These are phyloP conservation scores for Phaedon cochleariae DNA, from an alignment of 2,888 invertebrate genomes.

Conservation along the genomic window DNA sequence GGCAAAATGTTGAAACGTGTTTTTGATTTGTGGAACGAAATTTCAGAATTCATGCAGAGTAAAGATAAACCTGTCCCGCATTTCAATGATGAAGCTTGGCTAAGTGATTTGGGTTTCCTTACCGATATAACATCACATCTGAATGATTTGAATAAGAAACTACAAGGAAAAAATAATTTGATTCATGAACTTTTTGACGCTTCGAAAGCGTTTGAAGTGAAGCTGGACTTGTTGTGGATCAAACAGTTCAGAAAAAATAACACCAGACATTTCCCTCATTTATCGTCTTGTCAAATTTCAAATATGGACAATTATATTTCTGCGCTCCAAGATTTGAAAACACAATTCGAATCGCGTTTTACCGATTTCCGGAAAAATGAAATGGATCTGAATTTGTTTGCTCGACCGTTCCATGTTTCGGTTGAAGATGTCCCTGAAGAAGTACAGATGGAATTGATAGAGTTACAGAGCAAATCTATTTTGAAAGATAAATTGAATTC, in stretches of 20 bases:
- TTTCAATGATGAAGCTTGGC: constrained; percentile 2
- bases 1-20: constrained; percentile 36
- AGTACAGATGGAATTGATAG: constrained; percentile 18
- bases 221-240: constrained; percentile 4
- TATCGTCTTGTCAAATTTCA: constrained; percentile 1
- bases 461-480: not conserved
- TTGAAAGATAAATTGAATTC: constrained; percentile 8
- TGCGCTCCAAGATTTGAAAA: constrained; percentile 5
- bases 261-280: constrained; percentile 12
- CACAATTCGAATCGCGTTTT: constrained; percentile 16
- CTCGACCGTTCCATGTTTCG: constrained; percentile 21
- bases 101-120: constrained; percentile 16
- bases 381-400: constrained; percentile 20
- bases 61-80: constrained; percentile 9
- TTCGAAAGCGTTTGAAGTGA: constrained; percentile 7
- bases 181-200: constrained; percentile 1
- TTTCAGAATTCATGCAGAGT: constrained; percentile 32
- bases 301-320: constrained; percentile 18
- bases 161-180: constrained; percentile 17
- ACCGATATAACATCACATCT: constrained; percentile 17
- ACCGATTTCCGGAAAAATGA: constrained; percentile 21
- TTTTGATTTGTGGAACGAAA: constrained; percentile 34
- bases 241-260: constrained; percentile 11
- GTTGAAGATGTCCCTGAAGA: constrained; percentile 21
- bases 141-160: constrained; percentile 20